Conservation (phyloP, 2,888 invertebrate genomes). For the Caenorhabditis sp. region DNA sequence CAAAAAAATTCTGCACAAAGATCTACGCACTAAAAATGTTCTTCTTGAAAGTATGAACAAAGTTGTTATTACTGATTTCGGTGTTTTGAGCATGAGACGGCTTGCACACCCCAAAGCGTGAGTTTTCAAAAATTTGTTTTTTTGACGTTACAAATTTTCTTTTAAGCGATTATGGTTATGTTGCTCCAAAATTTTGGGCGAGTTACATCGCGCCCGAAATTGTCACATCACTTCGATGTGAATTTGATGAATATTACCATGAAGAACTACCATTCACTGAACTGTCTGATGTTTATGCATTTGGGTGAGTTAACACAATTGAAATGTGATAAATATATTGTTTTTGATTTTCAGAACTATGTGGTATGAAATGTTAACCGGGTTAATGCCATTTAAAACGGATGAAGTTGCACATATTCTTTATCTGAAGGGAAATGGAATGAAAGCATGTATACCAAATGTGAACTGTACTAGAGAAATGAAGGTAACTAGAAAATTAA, state of each 20-base stretch:
- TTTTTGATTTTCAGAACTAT: slow-evolving; percentile 15
- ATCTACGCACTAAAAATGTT: slow-evolving; percentile 97
- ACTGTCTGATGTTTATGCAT: slow-evolving; percentile 94
- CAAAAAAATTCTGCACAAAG: slow-evolving; percentile 94
- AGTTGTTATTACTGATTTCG: slow-evolving; percentile 98
- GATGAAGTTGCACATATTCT: slow-evolving; percentile 89
- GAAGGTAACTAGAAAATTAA: slow-evolving; percentile 77
- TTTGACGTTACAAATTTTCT: not conserved
- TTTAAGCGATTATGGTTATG: slow-evolving; percentile 74
- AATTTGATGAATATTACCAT: slow-evolving; percentile 27
- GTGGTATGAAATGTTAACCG: slow-evolving; percentile 42
- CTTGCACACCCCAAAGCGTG: slow-evolving; percentile 74
- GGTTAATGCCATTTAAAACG: slow-evolving; percentile 74
- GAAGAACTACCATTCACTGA: slow-evolving; percentile 88
- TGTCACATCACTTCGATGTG: slow-evolving; percentile 66
- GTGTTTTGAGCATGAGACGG: slow-evolving; percentile 94
- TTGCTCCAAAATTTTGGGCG: slow-evolving; percentile 95
- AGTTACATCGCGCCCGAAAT: slow-evolving; percentile 98
- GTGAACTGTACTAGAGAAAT: slow-evolving; percentile 93
- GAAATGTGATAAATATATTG: too few relatives aligned
- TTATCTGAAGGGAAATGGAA: slow-evolving; percentile 96
- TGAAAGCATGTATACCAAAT: slow-evolving; percentile 92
- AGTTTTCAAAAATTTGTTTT: not conserved
- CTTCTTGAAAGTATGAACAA: slow-evolving; percentile 83
- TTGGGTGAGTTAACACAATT: slow-evolving; percentile 79